phyloP scores from a whole-genome alignment of 2,113 vertebrate species.

The Bos javanicus region DNA sequence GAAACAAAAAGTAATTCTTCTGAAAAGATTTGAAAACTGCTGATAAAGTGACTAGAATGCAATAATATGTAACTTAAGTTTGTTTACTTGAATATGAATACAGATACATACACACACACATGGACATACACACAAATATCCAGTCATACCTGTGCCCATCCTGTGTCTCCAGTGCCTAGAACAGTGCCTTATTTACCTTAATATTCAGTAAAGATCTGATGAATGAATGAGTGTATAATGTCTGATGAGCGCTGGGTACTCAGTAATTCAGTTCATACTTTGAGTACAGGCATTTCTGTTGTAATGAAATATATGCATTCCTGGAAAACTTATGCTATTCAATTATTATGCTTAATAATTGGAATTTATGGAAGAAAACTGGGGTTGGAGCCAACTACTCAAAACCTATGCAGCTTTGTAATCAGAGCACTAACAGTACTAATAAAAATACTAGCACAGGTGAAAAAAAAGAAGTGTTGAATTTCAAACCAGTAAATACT shows the following conservation, averaged over 20 bases:
- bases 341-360: slow-evolving; percentile 25
- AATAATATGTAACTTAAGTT: background rate
- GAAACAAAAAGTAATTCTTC: background rate
- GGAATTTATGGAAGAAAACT: background rate
- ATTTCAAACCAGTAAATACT: background rate
- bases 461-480: background rate
- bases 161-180: background rate
- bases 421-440: background rate
- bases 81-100: background rate
- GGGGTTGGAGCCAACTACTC: background rate
- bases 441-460: background rate
- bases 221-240: background rate
- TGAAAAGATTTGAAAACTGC: background rate
- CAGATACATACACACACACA: background rate
- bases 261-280: background rate
- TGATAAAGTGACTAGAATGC: background rate
- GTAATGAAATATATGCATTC: background rate
- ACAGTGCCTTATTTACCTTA: background rate
- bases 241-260: background rate
- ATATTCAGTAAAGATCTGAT: background rate
- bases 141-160: background rate
- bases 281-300: background rate
- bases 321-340: background rate
- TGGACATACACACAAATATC: background rate
- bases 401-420: background rate